Conservation (phyloP, 92 coral and sea anemone species). For the Phenganax marumi region DNA sequence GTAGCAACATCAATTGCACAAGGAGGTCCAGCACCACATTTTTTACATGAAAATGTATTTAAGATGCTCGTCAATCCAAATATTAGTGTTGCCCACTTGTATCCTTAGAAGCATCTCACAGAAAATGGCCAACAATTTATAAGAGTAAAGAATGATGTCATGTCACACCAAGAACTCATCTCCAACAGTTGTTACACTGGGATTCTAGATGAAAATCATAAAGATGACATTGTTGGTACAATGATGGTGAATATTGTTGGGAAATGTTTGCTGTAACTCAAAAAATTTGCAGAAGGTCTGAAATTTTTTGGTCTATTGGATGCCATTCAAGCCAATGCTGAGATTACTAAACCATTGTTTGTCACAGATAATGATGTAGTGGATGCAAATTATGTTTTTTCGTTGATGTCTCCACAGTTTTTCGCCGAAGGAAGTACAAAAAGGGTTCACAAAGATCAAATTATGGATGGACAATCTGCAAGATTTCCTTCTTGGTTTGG, state of each 20-base stretch:
- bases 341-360: slow-evolving; percentile 53
- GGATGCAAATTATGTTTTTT: slow-evolving; percentile 71
- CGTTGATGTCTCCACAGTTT: slow-evolving; percentile 54
- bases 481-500: slow-evolving; percentile 62
- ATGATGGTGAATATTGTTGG: slow-evolving; percentile 63
- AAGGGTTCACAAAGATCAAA: slow-evolving; percentile 46
- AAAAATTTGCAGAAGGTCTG: slow-evolving; percentile 61
- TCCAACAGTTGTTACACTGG: slow-evolving; percentile 66
- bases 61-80: slow-evolving; percentile 52
- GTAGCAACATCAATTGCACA: slow-evolving; percentile 65
- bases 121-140: slow-evolving; percentile 52
- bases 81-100: slow-evolving; percentile 53
- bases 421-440: slow-evolving; percentile 53
- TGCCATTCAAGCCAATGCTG: slow-evolving; percentile 49
- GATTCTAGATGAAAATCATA: slow-evolving; percentile 51
- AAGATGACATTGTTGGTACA: slow-evolving; percentile 65
- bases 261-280: slow-evolving; percentile 62
- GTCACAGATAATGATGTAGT: slow-evolving; percentile 53
- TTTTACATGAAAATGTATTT: slow-evolving; percentile 58
- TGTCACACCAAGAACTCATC: slow-evolving; percentile 49
- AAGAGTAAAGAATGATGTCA: slow-evolving; percentile 60
- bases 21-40: slow-evolving; percentile 67
- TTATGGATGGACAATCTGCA: slow-evolving; percentile 61
- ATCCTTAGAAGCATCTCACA: slow-evolving; percentile 64
- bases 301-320: slow-evolving; percentile 56